Evolutionary conservation across 30 jellyfish, hydroid and myxozoan genomes (phyloP), one percentile per base, ranked within the genome.

Genomic region (Aurelia aurita): DNA sequence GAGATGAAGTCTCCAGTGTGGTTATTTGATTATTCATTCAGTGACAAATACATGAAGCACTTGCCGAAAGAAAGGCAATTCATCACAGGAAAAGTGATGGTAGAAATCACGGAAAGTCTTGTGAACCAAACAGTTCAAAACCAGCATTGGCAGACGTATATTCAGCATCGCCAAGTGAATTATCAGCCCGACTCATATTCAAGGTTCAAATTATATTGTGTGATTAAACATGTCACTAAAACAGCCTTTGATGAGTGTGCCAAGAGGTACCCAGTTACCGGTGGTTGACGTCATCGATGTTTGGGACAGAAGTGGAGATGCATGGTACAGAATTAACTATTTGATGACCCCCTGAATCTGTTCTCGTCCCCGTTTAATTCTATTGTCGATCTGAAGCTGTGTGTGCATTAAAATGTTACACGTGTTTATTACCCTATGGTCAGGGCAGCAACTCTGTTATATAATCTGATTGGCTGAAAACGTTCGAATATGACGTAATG

Each of bases 131-230:
- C 80, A 1, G 62, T 65, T 63, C 57, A 13, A 47, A 77, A 77
- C 87, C 12, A 35, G 18, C 83, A 72, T 63, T 87, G 96, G 96
- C 74, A 57, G 19, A 69, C 49, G 19, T 87, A 74, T 77, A 87
- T 75, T 3, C 82, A 77, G 47, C 96, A 87, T 58, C 86, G 96
- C 3, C 96, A 87, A 58, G 90, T 77, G 60, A 68, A 87, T 53
- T 87, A 87, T 68, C 90, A 87, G 32, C 87, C 87, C 12, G 90
- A 77, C 23, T 45, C 66, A 20, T 87, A 87, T 54, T 62, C 74
- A 43, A 53, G 96, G 53, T 87, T 57, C 62, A 22, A 1, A 14
- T 25, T 87, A 39, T 87, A 75, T 63, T 87, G 96, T 62, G 84
- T 54, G 4, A 55, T 46, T 16, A 76, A 43, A 29, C 74, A 75